Evolutionary conservation across 2,797 vertebrate species (phyloP).

Genomic region (Lycodopsis pacificus): DNA sequence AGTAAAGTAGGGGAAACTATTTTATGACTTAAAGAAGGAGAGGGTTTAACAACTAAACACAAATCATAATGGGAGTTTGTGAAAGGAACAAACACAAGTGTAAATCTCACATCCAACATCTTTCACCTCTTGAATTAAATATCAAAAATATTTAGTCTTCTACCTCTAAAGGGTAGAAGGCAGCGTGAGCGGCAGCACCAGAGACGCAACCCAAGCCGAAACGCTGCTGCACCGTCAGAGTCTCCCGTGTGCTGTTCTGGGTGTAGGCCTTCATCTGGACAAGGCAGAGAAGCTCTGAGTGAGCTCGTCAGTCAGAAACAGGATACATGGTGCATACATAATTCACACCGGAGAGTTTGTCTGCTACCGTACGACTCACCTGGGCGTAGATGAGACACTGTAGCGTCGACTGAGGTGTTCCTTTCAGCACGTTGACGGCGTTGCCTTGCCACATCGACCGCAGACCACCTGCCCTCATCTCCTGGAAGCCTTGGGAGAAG

Average conservation of each 20-base stretch:
- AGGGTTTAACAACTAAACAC: neutral
- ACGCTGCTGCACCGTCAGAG: constrained; percentile 80
- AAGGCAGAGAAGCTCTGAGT: constrained; percentile 19
- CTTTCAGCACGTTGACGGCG: constrained; percentile 83
- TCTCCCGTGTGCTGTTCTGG: constrained; percentile 68
- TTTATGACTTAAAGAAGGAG: neutral
- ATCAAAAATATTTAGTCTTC: constrained; percentile 44
- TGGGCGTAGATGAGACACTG: constrained; percentile 85
- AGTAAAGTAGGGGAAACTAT: neutral
- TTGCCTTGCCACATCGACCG: constrained; percentile 87
- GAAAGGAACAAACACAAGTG: neutral
- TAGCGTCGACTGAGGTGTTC: constrained; percentile 84
- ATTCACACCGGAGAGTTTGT: neutral
- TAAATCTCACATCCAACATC: neutral
- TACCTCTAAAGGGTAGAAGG: constrained; percentile 88
- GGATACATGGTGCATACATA: neutral
- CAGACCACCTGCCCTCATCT: constrained; percentile 74
- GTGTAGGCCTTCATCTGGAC: constrained; percentile 80
- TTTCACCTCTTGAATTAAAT: neutral
- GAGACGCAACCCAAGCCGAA: constrained; percentile 84
- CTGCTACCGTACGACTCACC: constrained; percentile 54
- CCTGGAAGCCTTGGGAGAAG: constrained; percentile 76
- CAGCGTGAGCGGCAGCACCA: constrained; percentile 81
- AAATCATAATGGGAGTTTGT: neutral
- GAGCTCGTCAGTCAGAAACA: constrained; percentile 2